These are phyloP conservation scores for Molossus alvarezi DNA, from an alignment of 2,797 vertebrate species.

Conservation along the genomic window DNA sequence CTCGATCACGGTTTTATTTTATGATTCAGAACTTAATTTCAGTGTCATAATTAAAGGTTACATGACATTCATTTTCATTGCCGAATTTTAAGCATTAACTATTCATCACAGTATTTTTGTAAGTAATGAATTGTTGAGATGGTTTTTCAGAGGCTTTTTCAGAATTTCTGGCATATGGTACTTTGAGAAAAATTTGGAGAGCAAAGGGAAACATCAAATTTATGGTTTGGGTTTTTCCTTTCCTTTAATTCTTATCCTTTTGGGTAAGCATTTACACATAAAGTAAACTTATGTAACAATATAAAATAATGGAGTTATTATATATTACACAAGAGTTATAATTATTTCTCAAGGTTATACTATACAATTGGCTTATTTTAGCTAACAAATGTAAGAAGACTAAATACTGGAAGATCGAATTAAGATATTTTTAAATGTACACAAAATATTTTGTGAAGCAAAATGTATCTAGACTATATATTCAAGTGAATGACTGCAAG, in stretches of 20 bases:
- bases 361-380: neutral
- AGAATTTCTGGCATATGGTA: neutral
- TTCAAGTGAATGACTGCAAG: neutral
- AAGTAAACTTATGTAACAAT: conserved; percentile 35
- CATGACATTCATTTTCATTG: neutral
- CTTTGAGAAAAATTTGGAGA: conserved; percentile 42
- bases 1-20: neutral
- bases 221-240: conserved; percentile 20
- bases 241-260: neutral
- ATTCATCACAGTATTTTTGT: neutral
- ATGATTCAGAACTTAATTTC: conserved; percentile 1
- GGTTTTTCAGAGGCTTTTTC: conserved; percentile 7
- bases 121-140: neutral
- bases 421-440: conserved; percentile 11
- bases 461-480: neutral
- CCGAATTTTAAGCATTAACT: neutral
- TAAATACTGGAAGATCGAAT: neutral
- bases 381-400: conserved; percentile 15
- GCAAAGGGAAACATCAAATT: neutral
- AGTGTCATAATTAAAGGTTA: neutral
- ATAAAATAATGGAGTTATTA: neutral
- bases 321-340: conserved; percentile 2
- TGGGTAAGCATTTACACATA: neutral
- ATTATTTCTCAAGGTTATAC: conserved; percentile 24
- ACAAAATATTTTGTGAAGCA: conserved; percentile 32